Evolutionary conservation across 1,140 invertebrate genomes (phyloP).

Genomic region (Euura saliciscinereae): DNA sequence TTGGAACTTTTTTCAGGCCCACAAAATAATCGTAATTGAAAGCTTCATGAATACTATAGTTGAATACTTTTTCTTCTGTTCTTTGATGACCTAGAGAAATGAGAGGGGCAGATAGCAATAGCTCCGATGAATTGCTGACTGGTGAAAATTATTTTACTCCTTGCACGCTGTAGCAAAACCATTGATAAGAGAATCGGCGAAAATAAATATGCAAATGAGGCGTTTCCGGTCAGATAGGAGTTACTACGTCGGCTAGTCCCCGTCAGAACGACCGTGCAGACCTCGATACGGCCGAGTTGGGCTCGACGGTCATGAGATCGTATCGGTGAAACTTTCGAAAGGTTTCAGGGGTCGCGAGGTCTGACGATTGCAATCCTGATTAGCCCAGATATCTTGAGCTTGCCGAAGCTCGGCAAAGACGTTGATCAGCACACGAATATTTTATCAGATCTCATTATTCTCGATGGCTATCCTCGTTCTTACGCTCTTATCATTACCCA

Average conservation of each 20-base stretch:
- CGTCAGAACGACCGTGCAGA: background rate
- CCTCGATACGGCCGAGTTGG: background rate
- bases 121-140: too few species aligned
- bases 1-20: too few species aligned
- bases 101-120: too few species aligned
- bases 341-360: background rate
- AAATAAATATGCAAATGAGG: slow-evolving; percentile 11
- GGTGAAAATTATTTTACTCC: background rate
- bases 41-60: too few species aligned
- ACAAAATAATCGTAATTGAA: too few species aligned
- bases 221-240: slow-evolving; percentile 25
- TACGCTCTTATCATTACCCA: too few species aligned
- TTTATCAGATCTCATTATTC: background rate
- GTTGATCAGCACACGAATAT: background rate
- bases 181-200: background rate
- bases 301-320: background rate
- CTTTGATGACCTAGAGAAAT: too few species aligned
- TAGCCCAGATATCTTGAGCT: background rate
- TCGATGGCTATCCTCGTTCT: too few species aligned
- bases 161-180: background rate
- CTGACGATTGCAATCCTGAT: background rate
- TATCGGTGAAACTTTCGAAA: background rate
- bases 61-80: too few species aligned
- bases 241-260: slow-evolving; percentile 13
- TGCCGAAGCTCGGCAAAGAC: background rate